Percentiles rank a stretch among this genome's conserved stretches.
These are phyloP conservation scores for Hermaeophaga mercurialis DNA, from an alignment of 2,888 invertebrate genomes.

Conservation along the genomic window DNA sequence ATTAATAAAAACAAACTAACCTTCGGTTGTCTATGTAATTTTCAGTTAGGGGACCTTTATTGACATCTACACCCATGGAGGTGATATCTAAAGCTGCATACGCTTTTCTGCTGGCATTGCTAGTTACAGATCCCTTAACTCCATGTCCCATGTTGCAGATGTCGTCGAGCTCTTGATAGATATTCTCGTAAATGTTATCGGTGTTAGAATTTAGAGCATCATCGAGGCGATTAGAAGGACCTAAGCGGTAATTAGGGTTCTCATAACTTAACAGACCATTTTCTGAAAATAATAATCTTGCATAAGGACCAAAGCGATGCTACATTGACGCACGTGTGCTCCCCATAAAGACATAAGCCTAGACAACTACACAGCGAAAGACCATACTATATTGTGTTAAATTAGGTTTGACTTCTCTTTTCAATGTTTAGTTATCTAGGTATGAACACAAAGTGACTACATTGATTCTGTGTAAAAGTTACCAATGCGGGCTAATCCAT, in stretches of 20 bases:
- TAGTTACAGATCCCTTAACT: conserved; percentile 55
- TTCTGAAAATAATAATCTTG: conserved; percentile 76
- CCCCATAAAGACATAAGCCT: too few species aligned
- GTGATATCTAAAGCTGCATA: conserved; percentile 72
- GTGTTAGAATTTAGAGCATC: conserved; percentile 72
- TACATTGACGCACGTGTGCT: too few species aligned
- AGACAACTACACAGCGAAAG: too few species aligned
- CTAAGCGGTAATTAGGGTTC: conserved; percentile 89
- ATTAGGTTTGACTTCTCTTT: too few species aligned
- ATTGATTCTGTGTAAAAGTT: too few species aligned
- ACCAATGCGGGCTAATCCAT: too few species aligned
- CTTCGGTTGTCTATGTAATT: conserved; percentile 60
- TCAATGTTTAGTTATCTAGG: too few species aligned
- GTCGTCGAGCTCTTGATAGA: conserved; percentile 68
- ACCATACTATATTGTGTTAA: too few species aligned
- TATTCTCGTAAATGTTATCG: conserved; percentile 70
- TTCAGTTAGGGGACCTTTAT: conserved; percentile 62
- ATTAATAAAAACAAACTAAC: conserved; percentile 50
- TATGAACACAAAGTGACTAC: too few species aligned
- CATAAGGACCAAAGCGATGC: too few species aligned
- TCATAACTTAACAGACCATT: conserved; percentile 90
- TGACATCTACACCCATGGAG: conserved; percentile 74
- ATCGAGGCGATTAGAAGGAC: conserved; percentile 72
- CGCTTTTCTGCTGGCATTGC: conserved; percentile 61
- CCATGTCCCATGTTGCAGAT: conserved; percentile 65